Base-by-base conservation (phyloP, 1,140 invertebrate species). In the Drosophila sturtevanti region DNA sequence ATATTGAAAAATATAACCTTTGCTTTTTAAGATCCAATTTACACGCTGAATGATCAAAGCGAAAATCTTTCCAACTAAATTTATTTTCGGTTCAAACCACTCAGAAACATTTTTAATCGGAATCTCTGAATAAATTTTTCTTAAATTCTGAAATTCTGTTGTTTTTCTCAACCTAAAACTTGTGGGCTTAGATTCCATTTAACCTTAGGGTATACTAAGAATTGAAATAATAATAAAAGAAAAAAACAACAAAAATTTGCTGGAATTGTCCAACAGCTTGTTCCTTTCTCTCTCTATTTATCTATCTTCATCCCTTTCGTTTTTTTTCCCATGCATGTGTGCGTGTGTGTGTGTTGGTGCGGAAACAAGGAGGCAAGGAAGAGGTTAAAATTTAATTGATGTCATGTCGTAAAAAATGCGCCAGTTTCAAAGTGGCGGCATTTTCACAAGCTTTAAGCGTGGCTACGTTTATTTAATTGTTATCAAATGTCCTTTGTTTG, bases 381-480 rank as follows among this genome's bases (percentile, higher is more conserved):
- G 41, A 86, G 82, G 79, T 82, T 82, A 70, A 82, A 87, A 72
- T 79, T 87, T 86, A 86, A 86, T 87, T 86, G 79, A 86, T 87
- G 84, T 86, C 78, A 69, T 62, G 64, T 86, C 82, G 84, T 82
- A 72, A 76, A 82, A 89, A 89, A 67, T 77, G 74, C 72, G 63
- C 38, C 37, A 63, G 41, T 64, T 64, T 75, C 41, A 75, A 76
- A 41, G n/a, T 14, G 38, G 55, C 72, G 61, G 27, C 73, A 63
- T 68, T 74, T 68, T 58, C 41, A 58, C 34, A 63, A 31, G 67
- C 41, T 77, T 77, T 62, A 77, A 77, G 48, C 61, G 61, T 35
- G 66, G 31, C 77, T 38, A 41, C 54, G 63, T 71, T 81, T 76
- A 66, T 78, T 67, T 70, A 79, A 86, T 87, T 81, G 77, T 75